phyloP scores from a whole-genome alignment of 1,140 invertebrate species.

The Coelopa frigida region DNA sequence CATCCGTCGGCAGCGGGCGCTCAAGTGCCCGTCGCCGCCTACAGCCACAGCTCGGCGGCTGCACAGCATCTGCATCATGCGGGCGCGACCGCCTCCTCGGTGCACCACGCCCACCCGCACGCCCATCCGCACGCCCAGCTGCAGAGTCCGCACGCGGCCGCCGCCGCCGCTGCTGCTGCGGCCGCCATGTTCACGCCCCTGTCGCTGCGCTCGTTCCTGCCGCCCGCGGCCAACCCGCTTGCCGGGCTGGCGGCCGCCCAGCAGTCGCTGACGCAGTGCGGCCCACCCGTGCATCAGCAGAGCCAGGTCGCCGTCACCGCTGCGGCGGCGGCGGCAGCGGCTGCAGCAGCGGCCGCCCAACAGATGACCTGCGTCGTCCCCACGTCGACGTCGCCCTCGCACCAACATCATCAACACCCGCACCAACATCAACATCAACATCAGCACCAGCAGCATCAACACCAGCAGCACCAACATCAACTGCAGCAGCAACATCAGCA shows the following conservation, averaged over 20 bases:
- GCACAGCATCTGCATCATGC: neutral
- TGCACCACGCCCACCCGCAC: slow-evolving; percentile 30
- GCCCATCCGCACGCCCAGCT: slow-evolving; percentile 11
- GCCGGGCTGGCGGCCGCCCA: slow-evolving; percentile 3
- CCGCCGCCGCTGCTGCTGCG: slow-evolving; percentile 7
- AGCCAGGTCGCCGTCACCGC: neutral
- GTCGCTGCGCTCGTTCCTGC: neutral
- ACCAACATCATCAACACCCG: slow-evolving; percentile 10
- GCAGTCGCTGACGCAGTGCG: slow-evolving; percentile 1
- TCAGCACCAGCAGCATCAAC: no score
- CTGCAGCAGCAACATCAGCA: slow-evolving; percentile 8
- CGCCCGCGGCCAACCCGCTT: slow-evolving; percentile 5
- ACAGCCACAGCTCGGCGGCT: neutral
- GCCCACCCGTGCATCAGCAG: slow-evolving; percentile 1
- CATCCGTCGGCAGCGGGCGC: slow-evolving; percentile 22
- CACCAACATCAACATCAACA: slow-evolving; percentile 12
- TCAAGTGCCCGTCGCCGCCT: neutral
- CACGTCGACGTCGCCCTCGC: neutral
- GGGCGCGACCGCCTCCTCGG: neutral
- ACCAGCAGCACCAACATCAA: no score
- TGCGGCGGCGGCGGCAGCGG: neutral
- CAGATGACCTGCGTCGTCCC: neutral
- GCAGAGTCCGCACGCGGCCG: neutral
- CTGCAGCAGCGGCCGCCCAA: slow-evolving; percentile 5
- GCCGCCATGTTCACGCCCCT: slow-evolving; percentile 6